phyloP scores from a whole-genome alignment of 2,797 vertebrate genomes.

The Pseudocheirus occidentalis region DNA sequence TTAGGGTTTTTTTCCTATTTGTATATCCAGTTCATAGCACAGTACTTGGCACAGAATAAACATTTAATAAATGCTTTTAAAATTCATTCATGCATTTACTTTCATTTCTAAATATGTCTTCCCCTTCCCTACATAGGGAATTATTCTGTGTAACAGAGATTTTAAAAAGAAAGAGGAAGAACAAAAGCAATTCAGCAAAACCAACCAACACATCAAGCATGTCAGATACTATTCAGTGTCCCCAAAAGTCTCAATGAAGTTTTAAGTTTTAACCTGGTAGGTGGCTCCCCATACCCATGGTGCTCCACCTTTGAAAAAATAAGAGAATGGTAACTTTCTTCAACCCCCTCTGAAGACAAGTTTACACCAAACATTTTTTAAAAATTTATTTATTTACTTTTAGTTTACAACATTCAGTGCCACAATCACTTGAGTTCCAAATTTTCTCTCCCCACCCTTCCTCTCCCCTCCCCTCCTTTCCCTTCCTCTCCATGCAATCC shows the following conservation, averaged over 20 bases:
- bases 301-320: neutral
- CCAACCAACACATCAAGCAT: neutral
- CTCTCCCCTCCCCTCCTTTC: too few relatives aligned
- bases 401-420: too few relatives aligned
- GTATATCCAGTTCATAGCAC: neutral
- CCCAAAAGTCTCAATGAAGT: neutral
- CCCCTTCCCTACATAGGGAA: neutral
- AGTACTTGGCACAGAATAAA: neutral
- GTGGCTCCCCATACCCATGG: neutral
- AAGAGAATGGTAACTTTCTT: neutral
- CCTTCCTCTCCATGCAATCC: too few relatives aligned
- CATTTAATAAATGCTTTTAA: neutral
- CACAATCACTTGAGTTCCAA: too few relatives aligned
- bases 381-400: too few relatives aligned
- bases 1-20: neutral
- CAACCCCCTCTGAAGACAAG: neutral
- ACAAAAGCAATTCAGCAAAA: neutral
- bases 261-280: neutral
- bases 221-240: neutral
- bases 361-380: neutral
- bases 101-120: neutral
- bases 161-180: neutral
- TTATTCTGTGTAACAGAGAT: neutral
- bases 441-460: too few relatives aligned
- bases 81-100: neutral